Conservation (phyloP, 2,797 vertebrate species). For the Crossoptilon crossoptilon region DNA sequence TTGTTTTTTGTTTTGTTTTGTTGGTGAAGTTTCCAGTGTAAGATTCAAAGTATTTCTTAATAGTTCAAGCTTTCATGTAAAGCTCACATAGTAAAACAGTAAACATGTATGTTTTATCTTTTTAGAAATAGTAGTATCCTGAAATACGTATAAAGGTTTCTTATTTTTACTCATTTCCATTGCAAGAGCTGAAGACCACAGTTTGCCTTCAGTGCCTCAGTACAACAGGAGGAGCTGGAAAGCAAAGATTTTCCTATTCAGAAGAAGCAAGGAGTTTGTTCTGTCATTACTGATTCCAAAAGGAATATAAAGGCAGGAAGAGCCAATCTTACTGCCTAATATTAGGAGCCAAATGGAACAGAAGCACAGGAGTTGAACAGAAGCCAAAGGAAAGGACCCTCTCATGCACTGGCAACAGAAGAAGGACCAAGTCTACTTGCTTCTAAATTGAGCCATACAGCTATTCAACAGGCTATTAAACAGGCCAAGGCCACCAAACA, state of each 20-base stretch:
- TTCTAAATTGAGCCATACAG: background rate
- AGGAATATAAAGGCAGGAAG: background rate
- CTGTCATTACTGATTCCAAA: slow-evolving; percentile 7
- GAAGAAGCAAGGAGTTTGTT: slow-evolving; percentile 40
- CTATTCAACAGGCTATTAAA: background rate
- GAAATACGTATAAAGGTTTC: background rate
- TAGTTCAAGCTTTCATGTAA: background rate
- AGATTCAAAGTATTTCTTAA: slow-evolving; percentile 18
- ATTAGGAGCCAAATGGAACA: background rate
- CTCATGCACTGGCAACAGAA: background rate
- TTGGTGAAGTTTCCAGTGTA: background rate
- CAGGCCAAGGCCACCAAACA: background rate
- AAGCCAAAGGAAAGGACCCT: background rate
- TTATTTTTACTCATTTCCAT: background rate
- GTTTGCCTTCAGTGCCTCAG: slow-evolving; percentile 3
- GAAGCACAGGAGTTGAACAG: background rate
- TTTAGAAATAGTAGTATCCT: background rate
- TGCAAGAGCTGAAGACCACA: background rate
- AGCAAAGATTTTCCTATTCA: slow-evolving; percentile 8
- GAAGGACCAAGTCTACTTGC: background rate
- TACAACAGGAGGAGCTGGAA: background rate
- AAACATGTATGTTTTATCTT: background rate
- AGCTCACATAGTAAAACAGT: background rate
- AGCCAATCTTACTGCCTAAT: slow-evolving; percentile 8
- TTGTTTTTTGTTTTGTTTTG: background rate